phyloP scores from a whole-genome alignment of 2,797 vertebrate genomes.

The Hyperoplus lanceolatus region DNA sequence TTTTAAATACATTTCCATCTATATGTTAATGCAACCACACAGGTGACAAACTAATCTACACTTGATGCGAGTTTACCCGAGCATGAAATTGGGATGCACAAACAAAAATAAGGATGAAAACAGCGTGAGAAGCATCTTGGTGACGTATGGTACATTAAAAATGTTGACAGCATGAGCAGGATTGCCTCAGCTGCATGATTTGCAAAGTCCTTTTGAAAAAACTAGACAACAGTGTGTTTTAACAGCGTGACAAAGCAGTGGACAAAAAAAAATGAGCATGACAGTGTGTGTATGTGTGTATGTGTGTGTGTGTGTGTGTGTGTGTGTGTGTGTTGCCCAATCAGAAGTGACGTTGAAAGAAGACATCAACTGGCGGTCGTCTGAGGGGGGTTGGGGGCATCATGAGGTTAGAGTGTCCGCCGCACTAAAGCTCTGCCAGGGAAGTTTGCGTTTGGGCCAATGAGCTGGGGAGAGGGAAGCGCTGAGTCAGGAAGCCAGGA shows the following conservation, averaged over 20 bases:
- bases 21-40: constrained; percentile 85
- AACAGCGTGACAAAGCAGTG: constrained; percentile 25
- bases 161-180: constrained; percentile 53
- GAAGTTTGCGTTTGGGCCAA: constrained; percentile 79
- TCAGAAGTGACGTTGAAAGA: constrained; percentile 54
- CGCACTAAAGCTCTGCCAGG: constrained; percentile 77
- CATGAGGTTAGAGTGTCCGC: constrained; percentile 69
- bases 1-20: constrained; percentile 82
- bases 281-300: not conserved
- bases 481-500: constrained; percentile 84
- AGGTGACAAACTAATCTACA: constrained; percentile 78
- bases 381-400: constrained; percentile 12
- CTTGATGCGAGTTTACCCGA: constrained; percentile 70
- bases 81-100: constrained; percentile 83
- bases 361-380: constrained; percentile 47
- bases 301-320: not conserved
- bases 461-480: constrained; percentile 74
- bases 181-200: constrained; percentile 40
- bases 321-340: constrained; percentile 18
- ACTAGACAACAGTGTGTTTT: constrained; percentile 36
- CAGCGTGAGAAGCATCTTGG: constrained; percentile 57
- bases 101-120: constrained; percentile 75
- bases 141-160: constrained; percentile 51
- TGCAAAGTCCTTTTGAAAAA: constrained; percentile 43
- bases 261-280: not conserved